Percentiles rank a stretch among this genome's conserved stretches.
phyloP scores from a whole-genome alignment of 2,797 vertebrate genomes.

The Anas capensis region DNA sequence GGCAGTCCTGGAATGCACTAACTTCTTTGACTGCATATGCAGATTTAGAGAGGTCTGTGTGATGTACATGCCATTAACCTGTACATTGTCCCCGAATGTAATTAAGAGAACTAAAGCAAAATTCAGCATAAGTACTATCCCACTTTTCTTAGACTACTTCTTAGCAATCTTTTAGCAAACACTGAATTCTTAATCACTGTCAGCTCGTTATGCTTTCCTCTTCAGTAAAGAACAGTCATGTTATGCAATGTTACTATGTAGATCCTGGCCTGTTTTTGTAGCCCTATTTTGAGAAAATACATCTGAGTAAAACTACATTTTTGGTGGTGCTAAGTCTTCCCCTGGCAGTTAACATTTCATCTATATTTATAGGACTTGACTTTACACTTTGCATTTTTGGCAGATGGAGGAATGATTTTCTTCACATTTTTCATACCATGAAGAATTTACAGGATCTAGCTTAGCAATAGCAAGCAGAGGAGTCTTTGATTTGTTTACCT shows the following conservation, averaged over 20 bases:
- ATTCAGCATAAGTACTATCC: neutral
- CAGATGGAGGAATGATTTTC: conserved; percentile 32
- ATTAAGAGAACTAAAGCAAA: neutral
- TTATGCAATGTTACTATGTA: conserved; percentile 32
- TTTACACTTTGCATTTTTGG: conserved; percentile 18
- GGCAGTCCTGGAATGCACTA: neutral
- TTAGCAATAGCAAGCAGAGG: conserved; percentile 13
- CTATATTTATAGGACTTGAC: conserved; percentile 21
- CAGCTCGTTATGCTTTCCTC: neutral
- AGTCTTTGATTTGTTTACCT: conserved; percentile 37
- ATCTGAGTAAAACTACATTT: conserved; percentile 44
- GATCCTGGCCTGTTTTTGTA: conserved; percentile 2
- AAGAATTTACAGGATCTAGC: neutral
- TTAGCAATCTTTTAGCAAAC: neutral
- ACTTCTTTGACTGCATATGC: neutral
- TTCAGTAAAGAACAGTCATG: neutral
- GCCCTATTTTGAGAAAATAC: conserved; percentile 45
- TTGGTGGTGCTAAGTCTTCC: conserved; percentile 28
- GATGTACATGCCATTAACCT: neutral
- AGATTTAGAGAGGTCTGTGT: neutral
- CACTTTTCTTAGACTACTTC: neutral
- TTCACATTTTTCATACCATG: conserved; percentile 8
- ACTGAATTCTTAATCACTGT: neutral
- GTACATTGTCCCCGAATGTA: neutral
- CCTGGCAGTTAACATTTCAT: neutral